These are phyloP conservation scores for Pipistrellus pygmaeus DNA, from an alignment of 2,797 vertebrate genomes.

Conservation along the genomic window DNA sequence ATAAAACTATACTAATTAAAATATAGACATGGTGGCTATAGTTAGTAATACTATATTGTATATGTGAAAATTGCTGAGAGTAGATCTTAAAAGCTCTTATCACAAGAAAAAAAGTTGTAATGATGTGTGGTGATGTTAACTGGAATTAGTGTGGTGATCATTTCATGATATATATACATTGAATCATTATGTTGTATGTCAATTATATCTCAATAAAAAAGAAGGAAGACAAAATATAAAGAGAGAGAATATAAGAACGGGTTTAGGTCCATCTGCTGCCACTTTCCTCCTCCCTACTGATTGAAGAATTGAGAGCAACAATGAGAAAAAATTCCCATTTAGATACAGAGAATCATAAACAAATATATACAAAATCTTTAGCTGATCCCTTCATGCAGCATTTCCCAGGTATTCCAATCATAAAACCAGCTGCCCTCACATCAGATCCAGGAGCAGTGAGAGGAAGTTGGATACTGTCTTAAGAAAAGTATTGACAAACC, in stretches of 20 bases:
- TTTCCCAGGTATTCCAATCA: background rate
- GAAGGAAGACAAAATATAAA: background rate
- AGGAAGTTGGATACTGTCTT: background rate
- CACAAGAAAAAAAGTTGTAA: background rate
- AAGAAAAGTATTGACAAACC: background rate
- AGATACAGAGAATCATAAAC: background rate
- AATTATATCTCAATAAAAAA: background rate
- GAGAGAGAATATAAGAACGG: background rate
- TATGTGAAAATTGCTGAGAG: background rate
- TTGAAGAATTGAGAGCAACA: background rate
- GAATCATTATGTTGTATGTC: background rate
- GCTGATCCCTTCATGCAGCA: background rate
- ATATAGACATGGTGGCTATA: background rate
- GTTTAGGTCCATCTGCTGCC: background rate
- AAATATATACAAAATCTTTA: background rate
- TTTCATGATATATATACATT: background rate
- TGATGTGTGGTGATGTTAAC: background rate
- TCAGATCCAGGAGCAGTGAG: background rate
- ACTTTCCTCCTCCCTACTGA: background rate
- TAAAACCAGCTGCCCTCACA: background rate
- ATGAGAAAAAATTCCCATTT: background rate
- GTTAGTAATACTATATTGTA: background rate
- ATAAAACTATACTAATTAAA: background rate
- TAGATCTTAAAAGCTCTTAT: background rate
- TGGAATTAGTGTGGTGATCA: background rate